Base-by-base conservation (phyloP, 2,113 vertebrate genomes). In the Pao palembangensis region DNA sequence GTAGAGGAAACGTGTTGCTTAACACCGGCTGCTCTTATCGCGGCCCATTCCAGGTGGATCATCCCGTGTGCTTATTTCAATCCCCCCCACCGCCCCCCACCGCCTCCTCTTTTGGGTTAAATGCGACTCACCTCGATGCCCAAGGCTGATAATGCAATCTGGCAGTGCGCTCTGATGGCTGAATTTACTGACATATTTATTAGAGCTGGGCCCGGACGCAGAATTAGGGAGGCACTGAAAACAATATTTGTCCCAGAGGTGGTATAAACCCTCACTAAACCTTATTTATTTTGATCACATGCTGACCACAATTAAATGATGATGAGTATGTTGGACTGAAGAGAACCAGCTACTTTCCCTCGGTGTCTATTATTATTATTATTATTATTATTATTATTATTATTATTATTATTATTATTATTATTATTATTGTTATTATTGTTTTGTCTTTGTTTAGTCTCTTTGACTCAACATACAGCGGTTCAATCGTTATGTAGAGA, bases 21-120 rank as follows among this genome's bases (percentile, higher is more conserved):
- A 93, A 93, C 94, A 93, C 92, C 86, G 92, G 91, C 93, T 93
- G 93, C 93, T 93, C 93, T 94, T 95, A 95, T 96, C 93, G 91
- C 91, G 86, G 87, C 86, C 92, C 90, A 83, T 89, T 93, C 92
- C 93, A 94, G 90, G 92, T 85, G 88, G 84, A 92, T 91, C 88
- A 82, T 85, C 86, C 83, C 73, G 61, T 76, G 70, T 55, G 78
- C 89, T 90, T 90, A 89, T 89, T 91, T 88, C 87, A 76, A 75
- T 81, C 81, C 77, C 88, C 86, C 85, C 57, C 23, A 46, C 44
- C 86, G 82, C 77, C 88, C 86, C 85, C 57, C 23, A 48, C 88
- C 84, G 18, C 51, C 19, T 13, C 85, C 85, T 38, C 51, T 69
- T 69, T 51, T 66, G 55, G 64, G 73, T 55, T 49, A 66, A 70